phyloP scores from a whole-genome alignment of 2,888 invertebrate species.

The Cordylochernes scorpioides region DNA sequence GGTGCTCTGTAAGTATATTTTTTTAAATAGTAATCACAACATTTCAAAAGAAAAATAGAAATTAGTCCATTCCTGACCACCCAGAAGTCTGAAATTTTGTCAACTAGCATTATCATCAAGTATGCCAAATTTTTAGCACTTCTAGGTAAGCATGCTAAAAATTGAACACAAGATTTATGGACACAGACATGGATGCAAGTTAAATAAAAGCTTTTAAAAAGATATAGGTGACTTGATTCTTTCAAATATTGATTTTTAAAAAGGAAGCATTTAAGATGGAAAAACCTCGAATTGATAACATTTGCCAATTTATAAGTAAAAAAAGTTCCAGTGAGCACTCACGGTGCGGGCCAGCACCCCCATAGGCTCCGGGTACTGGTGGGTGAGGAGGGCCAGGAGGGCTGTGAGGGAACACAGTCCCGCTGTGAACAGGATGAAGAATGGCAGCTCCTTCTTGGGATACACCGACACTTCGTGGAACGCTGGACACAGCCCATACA shows the following conservation, averaged over 20 bases:
- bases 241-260: slow-evolving; percentile 1
- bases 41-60: no score
- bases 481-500: slow-evolving; percentile 22
- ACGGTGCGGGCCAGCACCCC: slow-evolving; percentile 47
- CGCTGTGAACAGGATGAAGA: slow-evolving; percentile 71
- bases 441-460: slow-evolving; percentile 70
- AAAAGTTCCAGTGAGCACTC: slow-evolving; percentile 9
- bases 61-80: no score
- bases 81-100: no score
- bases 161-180: no score
- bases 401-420: slow-evolving; percentile 76
- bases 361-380: slow-evolving; percentile 75
- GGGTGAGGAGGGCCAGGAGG: slow-evolving; percentile 53
- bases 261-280: slow-evolving; percentile 1
- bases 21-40: no score
- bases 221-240: not conserved
- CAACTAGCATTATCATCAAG: no score
- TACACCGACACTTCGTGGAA: slow-evolving; percentile 77
- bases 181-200: no score
- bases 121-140: no score
- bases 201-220: no score
- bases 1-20: no score
- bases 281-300: slow-evolving; percentile 2
- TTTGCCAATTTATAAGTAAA: no score
- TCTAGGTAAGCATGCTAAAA: no score